Evolutionary conservation across 2,888 invertebrate genomes (phyloP).

Genomic region (Andrena camellia): DNA sequence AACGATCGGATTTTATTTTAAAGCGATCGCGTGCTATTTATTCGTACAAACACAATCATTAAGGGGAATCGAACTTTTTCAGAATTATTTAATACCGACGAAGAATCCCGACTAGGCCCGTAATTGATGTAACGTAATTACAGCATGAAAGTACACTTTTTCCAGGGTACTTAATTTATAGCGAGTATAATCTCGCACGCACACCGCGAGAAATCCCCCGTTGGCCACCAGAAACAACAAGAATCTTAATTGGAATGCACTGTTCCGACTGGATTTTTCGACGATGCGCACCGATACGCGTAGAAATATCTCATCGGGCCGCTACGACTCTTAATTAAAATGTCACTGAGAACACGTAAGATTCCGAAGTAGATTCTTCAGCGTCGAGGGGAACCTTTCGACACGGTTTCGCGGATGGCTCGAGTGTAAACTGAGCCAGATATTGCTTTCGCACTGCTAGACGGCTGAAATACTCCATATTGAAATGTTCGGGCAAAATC

Average conservation of each 20-base stretch:
- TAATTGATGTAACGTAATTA: slow-evolving; percentile 23
- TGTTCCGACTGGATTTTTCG: slow-evolving; percentile 20
- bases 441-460: background rate
- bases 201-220: background rate
- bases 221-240: background rate
- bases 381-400: slow-evolving; percentile 36
- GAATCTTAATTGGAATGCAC: slow-evolving; percentile 47
- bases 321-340: slow-evolving; percentile 39
- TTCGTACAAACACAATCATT: background rate
- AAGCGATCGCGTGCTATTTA: background rate
- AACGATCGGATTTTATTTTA: background rate
- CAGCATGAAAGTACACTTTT: slow-evolving; percentile 6
- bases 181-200: background rate
- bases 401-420: slow-evolving; percentile 32
- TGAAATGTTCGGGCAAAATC: no score
- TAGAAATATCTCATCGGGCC: slow-evolving; percentile 31
- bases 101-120: background rate
- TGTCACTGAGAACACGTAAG: slow-evolving; percentile 20
- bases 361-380: slow-evolving; percentile 19
- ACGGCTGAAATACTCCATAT: no score
- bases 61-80: background rate
- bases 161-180: slow-evolving; percentile 11
- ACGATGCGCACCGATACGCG: slow-evolving; percentile 18
- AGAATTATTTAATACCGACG: slow-evolving; percentile 10
- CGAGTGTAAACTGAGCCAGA: slow-evolving; percentile 8